Percentiles rank a stretch among this genome's conserved stretches.
Evolutionary conservation across 2,113 vertebrate species (phyloP).

Genomic region (Prinia subflava): DNA sequence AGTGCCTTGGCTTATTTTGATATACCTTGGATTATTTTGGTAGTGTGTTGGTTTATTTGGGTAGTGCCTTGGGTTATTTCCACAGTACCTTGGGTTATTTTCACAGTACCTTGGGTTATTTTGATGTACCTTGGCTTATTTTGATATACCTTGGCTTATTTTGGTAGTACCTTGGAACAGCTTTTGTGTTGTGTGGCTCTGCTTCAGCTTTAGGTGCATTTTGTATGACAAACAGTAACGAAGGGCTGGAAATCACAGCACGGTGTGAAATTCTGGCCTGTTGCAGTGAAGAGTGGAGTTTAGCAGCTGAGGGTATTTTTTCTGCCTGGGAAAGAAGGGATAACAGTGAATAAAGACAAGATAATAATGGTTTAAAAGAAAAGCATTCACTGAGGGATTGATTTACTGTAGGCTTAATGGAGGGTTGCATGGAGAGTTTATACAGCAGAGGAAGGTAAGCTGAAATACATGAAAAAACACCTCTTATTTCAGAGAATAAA

Average conservation of each 20-base stretch:
- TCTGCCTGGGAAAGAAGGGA: neutral
- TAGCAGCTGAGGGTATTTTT: neutral
- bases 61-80: neutral
- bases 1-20: neutral
- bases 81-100: no score
- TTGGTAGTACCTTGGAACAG: neutral
- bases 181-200: neutral
- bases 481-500: constrained; percentile 1
- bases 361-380: constrained; percentile 52
- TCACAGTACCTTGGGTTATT: neutral
- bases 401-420: constrained; percentile 32
- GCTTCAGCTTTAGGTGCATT: neutral
- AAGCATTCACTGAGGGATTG: constrained; percentile 8
- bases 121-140: neutral
- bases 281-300: neutral
- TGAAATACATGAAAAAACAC: constrained; percentile 2
- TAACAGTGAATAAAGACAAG: constrained; percentile 22
- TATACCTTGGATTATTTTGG: neutral
- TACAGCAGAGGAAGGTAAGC: constrained; percentile 24
- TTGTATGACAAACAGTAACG: neutral
- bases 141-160: neutral
- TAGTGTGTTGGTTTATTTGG: neutral
- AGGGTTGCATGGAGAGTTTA: constrained; percentile 29
- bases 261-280: neutral
- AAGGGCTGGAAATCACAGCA: neutral